Base-by-base conservation (phyloP, 2,113 vertebrate species). In the Vulpes ferrilata region DNA sequence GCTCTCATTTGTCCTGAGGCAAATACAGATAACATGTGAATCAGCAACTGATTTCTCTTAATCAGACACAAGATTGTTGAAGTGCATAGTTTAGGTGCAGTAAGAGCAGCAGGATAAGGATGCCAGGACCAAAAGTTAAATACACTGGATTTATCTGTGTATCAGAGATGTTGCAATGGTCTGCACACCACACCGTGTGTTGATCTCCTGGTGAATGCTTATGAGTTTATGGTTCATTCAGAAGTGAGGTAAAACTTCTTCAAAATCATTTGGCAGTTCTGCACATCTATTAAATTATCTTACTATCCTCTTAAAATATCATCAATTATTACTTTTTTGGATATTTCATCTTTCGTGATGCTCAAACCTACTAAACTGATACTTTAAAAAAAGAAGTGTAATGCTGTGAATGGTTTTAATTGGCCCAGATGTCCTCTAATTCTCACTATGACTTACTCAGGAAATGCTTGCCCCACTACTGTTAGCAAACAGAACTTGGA, bases 301-400 rank as follows among this genome's bases (percentile, higher is more conserved):
- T 92, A 82, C 74, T 96, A 43, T 35, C 38, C 69, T 94, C 64
- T 94, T 95, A 92, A 95, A 97, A 89, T 43, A 43, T 43, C 5
- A 43, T 87, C 74, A 55, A 65, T 79, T 95, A 94, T 87, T 91
- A 57, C 32, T 79, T 89, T 95, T 95, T 71, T 74, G 64, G 25
- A 25, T 92, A 27, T n/a, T 60, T 89, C 48, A 82, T 94, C 32
- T 73, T 95, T 71, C 78, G 76, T 60, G 30, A 20, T 88, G 30
- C 35, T 71, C 35, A 84, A 92, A 87, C 13, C 67, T 93, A 76
- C 15, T 57, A 85, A 10, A 30, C 30, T 57, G 1, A n/a, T n/a
- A 69, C 38, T 69, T 84, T 19, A 20, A 23, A 60, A 60, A 79
- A 85, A 85, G 91, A 55, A 22, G 9, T 30, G 2, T 25, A 84